Percentiles rank a stretch among this genome's conserved stretches.
These are phyloP conservation scores for Paratilapia polleni DNA, from an alignment of 2,113 vertebrate species.

Conservation along the genomic window DNA sequence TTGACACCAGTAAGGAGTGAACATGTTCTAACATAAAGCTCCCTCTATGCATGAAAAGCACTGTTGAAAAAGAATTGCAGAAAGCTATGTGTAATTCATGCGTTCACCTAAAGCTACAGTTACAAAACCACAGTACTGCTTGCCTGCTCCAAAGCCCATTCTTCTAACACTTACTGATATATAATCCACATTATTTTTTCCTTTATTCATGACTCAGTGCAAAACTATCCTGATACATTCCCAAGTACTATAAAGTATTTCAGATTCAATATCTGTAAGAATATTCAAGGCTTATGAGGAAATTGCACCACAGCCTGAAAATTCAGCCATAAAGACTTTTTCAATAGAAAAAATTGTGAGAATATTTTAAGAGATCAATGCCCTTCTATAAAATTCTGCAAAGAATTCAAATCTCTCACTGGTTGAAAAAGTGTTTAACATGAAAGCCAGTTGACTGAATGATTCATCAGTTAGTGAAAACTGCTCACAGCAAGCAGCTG, in stretches of 20 bases:
- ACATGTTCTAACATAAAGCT: background rate
- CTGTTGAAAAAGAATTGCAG: background rate
- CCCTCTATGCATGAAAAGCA: background rate
- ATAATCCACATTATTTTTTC: background rate
- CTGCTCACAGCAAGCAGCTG: slow-evolving; percentile 12
- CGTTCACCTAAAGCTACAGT: background rate
- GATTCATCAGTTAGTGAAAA: slow-evolving; percentile 12
- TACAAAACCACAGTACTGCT: slow-evolving; percentile 5
- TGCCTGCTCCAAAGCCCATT: slow-evolving; percentile 4
- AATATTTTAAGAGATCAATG: slow-evolving; percentile 3
- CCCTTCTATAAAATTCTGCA: slow-evolving; percentile 19
- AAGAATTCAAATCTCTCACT: slow-evolving; percentile 33
- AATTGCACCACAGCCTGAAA: background rate
- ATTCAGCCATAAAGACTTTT: slow-evolving; percentile 1
- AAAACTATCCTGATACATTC: background rate
- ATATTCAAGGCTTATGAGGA: background rate
- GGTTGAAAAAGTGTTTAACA: slow-evolving; percentile 41
- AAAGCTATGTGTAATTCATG: slow-evolving; percentile 20
- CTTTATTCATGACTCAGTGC: background rate
- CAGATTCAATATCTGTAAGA: background rate
- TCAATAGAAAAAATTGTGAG: background rate
- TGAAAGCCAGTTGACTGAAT: slow-evolving; percentile 25
- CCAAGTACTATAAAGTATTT: background rate
- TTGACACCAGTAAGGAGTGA: background rate
- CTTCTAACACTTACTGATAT: background rate